These are phyloP conservation scores for Syritta pipiens DNA, from an alignment of 2,888 invertebrate species.

Conservation along the genomic window DNA sequence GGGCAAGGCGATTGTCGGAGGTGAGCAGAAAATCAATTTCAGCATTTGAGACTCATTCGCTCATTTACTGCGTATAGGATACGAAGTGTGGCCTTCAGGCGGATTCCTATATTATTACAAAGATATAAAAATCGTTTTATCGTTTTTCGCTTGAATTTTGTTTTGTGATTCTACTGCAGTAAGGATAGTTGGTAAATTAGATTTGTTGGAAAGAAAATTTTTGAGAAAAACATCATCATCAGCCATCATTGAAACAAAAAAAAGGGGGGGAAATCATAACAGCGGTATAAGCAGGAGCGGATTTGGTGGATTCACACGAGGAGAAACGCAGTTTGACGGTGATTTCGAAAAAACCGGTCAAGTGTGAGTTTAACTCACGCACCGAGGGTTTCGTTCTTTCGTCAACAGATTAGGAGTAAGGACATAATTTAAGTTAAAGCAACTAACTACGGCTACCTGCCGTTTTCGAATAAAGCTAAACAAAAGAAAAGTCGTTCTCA, in stretches of 20 bases:
- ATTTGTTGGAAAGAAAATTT: slow-evolving; percentile 24
- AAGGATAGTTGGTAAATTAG: slow-evolving; percentile 26
- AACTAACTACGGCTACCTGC: too few species aligned
- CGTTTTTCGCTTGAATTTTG: not conserved
- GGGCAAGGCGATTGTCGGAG: too few species aligned
- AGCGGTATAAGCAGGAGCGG: not conserved
- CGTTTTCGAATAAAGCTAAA: too few species aligned
- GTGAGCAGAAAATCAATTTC: slow-evolving; percentile 53
- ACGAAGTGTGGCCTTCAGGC: slow-evolving; percentile 49
- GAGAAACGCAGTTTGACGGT: too few species aligned
- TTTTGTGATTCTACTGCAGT: not conserved
- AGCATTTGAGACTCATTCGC: slow-evolving; percentile 30
- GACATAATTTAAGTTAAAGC: too few species aligned
- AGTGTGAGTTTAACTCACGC: too few species aligned
- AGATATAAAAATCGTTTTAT: slow-evolving; percentile 49
- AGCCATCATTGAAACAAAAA: not conserved
- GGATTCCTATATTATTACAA: slow-evolving; percentile 46
- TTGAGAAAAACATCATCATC: slow-evolving; percentile 14
- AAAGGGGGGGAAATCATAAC: not conserved
- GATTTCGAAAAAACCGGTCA: too few species aligned
- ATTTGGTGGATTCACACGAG: not conserved
- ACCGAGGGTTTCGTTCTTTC: too few species aligned
- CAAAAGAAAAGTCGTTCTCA: too few species aligned
- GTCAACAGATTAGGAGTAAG: too few species aligned
- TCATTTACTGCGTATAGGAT: slow-evolving; percentile 29